These are phyloP conservation scores for Sturnira hondurensis DNA, from an alignment of 2,113 vertebrate species.

Conservation along the genomic window DNA sequence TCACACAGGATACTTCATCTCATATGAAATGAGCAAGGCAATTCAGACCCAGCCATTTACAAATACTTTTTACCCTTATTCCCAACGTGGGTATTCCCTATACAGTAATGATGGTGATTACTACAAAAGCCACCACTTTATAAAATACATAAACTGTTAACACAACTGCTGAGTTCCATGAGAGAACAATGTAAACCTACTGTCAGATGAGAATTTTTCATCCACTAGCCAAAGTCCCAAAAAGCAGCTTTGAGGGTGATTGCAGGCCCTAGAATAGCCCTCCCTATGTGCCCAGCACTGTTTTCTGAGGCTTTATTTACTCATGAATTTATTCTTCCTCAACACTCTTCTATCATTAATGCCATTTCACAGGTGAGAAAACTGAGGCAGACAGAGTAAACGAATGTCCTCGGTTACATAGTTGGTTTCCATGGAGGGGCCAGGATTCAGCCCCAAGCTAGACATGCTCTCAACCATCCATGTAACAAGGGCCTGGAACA, in stretches of 20 bases:
- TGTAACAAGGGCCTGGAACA: fast-evolving
- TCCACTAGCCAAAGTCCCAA: neutral
- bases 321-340: neutral
- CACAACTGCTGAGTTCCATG: neutral
- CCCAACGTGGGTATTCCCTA: neutral
- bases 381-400: neutral
- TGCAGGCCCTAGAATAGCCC: neutral
- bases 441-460: neutral
- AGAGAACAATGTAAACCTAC: neutral
- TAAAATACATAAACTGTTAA: neutral
- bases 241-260: neutral
- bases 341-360: neutral
- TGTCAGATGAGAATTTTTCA: neutral
- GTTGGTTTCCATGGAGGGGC: neutral
- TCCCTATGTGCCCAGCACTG: neutral
- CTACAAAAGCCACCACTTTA: neutral
- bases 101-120: neutral
- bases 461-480: fast-evolving
- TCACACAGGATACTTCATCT: neutral
- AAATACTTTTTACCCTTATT: neutral
- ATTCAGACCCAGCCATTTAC: neutral
- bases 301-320: neutral
- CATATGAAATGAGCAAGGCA: neutral
- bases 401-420: neutral
- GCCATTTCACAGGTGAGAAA: neutral